phyloP scores from a whole-genome alignment of 2,888 invertebrate species.

The Leptopilina drosophilae region DNA sequence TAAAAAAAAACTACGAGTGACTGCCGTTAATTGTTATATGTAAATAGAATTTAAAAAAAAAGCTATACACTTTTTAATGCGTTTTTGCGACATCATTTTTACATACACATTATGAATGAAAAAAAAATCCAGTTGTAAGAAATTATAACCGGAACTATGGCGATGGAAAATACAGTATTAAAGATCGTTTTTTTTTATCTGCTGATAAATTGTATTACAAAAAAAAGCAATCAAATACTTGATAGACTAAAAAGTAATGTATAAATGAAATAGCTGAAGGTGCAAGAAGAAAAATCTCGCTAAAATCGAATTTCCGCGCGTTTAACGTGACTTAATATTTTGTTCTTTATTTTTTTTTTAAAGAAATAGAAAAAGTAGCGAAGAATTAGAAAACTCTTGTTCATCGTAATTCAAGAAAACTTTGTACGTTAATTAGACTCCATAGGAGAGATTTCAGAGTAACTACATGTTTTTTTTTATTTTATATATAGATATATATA shows the following conservation, averaged over 20 bases:
- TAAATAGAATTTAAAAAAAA: slow-evolving; percentile 59
- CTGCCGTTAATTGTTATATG: slow-evolving; percentile 66
- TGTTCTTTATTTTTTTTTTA: background rate
- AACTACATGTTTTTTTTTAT: slow-evolving; percentile 41
- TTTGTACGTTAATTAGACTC: slow-evolving; percentile 29
- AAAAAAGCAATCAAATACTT: background rate
- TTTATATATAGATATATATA: slow-evolving; percentile 20
- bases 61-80: slow-evolving; percentile 22
- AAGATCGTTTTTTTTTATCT: slow-evolving; percentile 40
- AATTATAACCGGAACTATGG: slow-evolving; percentile 30
- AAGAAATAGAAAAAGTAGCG: background rate
- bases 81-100: slow-evolving; percentile 36
- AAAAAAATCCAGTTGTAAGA: background rate
- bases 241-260: background rate
- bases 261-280: background rate
- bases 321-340: slow-evolving; percentile 7
- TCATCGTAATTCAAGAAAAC: background rate
- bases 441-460: slow-evolving; percentile 31
- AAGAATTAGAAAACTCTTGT: background rate
- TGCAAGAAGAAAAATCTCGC: slow-evolving; percentile 7
- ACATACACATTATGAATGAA: slow-evolving; percentile 7
- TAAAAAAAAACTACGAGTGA: slow-evolving; percentile 54
- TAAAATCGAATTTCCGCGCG: background rate
- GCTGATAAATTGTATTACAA: background rate
- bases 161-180: slow-evolving; percentile 37